Base-by-base conservation (phyloP, 2,113 vertebrate genomes). In the Chaetura pelagica region DNA sequence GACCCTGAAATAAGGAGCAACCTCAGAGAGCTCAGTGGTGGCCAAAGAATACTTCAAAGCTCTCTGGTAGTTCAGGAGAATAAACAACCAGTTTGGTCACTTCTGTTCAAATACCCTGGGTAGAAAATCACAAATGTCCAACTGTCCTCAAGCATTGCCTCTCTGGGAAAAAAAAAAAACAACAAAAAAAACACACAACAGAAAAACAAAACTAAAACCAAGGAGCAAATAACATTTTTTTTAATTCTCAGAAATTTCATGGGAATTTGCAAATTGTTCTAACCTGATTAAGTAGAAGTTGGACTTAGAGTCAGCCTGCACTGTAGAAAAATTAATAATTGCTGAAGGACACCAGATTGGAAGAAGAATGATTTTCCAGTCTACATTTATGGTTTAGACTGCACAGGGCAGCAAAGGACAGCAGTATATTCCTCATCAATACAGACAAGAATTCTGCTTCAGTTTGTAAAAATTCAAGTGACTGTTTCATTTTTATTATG, bases 11-110 rank as follows among this genome's bases (percentile, higher is more conserved):
- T 5, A 42, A 66, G 9, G 4, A 32, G 26, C 11, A 12, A 0
- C 21, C 10, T 46, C 5, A 6, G 73, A 68, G 38, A 46, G 23
- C 27, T 18, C 42, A 5, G 14, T 2, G 12, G 22, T 66, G 30
- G 11, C 10, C 21, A 4, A 23, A 24, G 29, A 85, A 40, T 1
- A 0, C 7, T 48, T 66, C 62, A 30, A 46, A 75, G 21, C 3
- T 23, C 29, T 29, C 9, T 30, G 16, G 26, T 9, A 19, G 7
- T 19, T 57, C 46, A 19, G 19, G 75, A 61, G 30, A 82, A 82
- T 5, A 57, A 48, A 7, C 8, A 44, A 44, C 9, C 13, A 3
- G 19, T 62, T 34, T 26, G 2, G 6, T 55, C 8, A 3, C 0
- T 89, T 22, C 10, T 4, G 32, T 35, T 44, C 13, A 30, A 0